Base-by-base conservation (phyloP, 1,140 invertebrate genomes). In the Lithobius niger region DNA sequence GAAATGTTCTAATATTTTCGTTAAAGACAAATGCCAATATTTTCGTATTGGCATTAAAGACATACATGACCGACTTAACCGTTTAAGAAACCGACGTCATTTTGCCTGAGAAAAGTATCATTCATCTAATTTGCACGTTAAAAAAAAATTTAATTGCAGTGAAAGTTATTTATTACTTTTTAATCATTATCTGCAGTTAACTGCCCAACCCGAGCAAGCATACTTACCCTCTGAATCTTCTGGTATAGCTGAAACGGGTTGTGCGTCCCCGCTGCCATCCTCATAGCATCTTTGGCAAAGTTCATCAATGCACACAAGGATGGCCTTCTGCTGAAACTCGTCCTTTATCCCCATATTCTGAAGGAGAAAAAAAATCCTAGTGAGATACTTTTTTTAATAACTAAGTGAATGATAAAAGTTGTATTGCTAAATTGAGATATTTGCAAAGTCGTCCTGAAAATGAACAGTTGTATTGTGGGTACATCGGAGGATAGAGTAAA, bases 261-360 rank as follows among this genome's bases (percentile, higher is more conserved):
- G 18, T 47, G 57, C 56, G 60, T 57, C 59, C 51, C 51, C 54
- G 51, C 52, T 65, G 28, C 59, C 59, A 52, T n/a, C n/a, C 61
- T 69, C 64, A 16, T 65, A 56, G 52, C 65, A 63, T 52, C 66
- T 58, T 65, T 75, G 73, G 67, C 77, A 76, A 15, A 86, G 69
- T 67, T 85, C 82, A 67, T 82, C 80, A 55, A 86, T 77, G 66
- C 81, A 82, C 22, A 79, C 74, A 55, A 86, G 68, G 59, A 86
- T 80, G 43, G 80, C 77, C 64, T 78, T 79, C 63, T 84, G 81
- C 68, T 85, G 82, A 64, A 83, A 84, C 56, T 83, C 81, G 72
- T 86, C 83, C 66, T 81, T 80, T 64, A 86, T 82, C 49, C 83
- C 83, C 78, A 86, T 81, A 64, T 77, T 79, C 83, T 86, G 69